phyloP scores from a whole-genome alignment of 2,113 vertebrate species.

The Pelusios castaneus region DNA sequence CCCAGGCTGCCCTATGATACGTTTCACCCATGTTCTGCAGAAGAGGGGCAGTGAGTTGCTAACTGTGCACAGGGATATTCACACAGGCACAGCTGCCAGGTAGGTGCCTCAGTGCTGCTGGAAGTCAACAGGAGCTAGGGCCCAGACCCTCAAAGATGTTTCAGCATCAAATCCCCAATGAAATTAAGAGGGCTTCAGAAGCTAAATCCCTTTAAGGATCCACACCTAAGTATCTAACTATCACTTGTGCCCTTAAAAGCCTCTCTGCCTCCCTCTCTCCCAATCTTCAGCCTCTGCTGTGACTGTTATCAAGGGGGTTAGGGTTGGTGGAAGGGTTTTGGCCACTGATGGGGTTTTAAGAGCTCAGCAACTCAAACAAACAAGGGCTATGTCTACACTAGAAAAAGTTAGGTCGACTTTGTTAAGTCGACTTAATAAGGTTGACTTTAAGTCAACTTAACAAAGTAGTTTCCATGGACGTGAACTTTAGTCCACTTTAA shows the following conservation, averaged over 20 bases:
- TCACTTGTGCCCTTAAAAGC: neutral
- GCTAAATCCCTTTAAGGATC: neutral
- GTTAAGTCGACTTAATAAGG: too few relatives aligned
- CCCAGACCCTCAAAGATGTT: neutral
- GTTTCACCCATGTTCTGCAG: neutral
- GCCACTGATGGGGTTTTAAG: neutral
- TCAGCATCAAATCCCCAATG: neutral
- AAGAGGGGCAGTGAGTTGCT: neutral
- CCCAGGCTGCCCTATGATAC: constrained; percentile 16
- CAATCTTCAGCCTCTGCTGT: neutral
- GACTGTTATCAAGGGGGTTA: neutral
- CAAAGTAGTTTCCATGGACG: too few relatives aligned
- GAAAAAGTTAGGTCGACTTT: too few relatives aligned
- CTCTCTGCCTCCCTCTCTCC: neutral
- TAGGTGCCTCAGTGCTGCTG: neutral
- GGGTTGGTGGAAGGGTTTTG: neutral
- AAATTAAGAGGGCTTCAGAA: neutral
- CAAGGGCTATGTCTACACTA: too few relatives aligned
- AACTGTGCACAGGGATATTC: neutral
- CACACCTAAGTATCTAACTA: neutral
- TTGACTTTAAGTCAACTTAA: too few relatives aligned
- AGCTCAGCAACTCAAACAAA: neutral
- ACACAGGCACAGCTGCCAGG: neutral
- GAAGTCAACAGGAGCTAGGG: neutral
- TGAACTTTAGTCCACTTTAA: too few relatives aligned